These are phyloP conservation scores for Tenualosa thibaudeaui DNA, from an alignment of 2,797 vertebrate species.

Conservation along the genomic window DNA sequence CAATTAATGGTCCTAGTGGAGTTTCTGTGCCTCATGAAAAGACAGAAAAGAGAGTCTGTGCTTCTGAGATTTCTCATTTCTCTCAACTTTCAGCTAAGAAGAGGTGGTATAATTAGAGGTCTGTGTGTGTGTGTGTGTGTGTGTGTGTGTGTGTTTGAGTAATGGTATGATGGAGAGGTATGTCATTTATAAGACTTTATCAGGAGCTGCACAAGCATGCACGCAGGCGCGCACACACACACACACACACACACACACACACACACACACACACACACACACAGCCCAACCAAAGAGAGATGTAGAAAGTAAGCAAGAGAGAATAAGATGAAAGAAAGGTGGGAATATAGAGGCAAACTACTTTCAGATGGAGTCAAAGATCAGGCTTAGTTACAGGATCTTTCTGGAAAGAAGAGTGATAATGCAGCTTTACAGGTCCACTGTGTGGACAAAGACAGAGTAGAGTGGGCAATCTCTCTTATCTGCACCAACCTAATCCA, in stretches of 20 bases:
- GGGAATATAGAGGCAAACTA: background rate
- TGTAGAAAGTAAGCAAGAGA: background rate
- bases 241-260: conserved; percentile 22
- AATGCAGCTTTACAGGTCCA: conserved; percentile 44
- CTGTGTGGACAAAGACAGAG: conserved; percentile 46
- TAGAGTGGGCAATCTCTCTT: conserved; percentile 42
- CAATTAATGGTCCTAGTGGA: background rate
- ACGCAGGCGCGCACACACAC: background rate
- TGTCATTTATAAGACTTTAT: conserved; percentile 21
- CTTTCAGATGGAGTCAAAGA: conserved; percentile 4
- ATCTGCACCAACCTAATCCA: conserved; percentile 47
- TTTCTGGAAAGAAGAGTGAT: conserved; percentile 15
- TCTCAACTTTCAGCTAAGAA: background rate
- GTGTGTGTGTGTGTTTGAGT: conserved; percentile 12
- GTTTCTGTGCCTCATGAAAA: background rate
- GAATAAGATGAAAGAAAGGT: background rate
- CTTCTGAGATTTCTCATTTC: background rate
- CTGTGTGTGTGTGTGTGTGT: background rate
- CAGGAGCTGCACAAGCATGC: background rate
- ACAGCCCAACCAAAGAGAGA: background rate
- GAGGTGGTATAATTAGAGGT: background rate
- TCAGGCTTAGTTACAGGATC: conserved; percentile 14
- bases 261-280: conserved; percentile 10
- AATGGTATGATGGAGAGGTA: background rate
- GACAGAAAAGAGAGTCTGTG: background rate